Evolutionary conservation across 2,888 invertebrate species (phyloP).

Genomic region (Lobophora halterata): DNA sequence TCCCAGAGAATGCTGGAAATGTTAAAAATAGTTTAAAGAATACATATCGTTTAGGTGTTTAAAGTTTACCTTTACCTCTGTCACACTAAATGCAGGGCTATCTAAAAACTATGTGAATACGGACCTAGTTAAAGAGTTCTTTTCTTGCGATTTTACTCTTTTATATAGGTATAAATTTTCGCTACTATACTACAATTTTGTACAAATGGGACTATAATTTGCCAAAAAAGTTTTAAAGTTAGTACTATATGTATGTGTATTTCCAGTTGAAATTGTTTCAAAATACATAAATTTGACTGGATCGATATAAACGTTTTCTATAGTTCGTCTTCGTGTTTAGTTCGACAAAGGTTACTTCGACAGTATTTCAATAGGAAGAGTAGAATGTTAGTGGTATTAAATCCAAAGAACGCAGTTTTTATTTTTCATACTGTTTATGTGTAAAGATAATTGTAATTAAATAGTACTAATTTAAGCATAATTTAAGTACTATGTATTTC

Average conservation of each 20-base stretch:
- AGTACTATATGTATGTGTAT: no score
- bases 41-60: conserved; percentile 73
- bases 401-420: conserved; percentile 77
- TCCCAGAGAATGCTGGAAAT: conserved; percentile 43
- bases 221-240: no score
- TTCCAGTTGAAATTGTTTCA: no score
- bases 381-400: conserved; percentile 45
- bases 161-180: no score
- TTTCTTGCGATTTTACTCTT: no score
- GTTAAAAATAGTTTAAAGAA: conserved; percentile 53
- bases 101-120: no score
- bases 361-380: conserved; percentile 65
- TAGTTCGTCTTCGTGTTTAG: conserved; percentile 7
- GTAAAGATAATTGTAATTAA: conserved; percentile 55
- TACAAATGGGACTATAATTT: no score
- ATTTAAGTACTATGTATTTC: not conserved
- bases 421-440: conserved; percentile 68
- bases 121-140: no score
- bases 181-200: no score
- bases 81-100: conserved; percentile 5
- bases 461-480: no score
- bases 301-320: no score
- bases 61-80: conserved; percentile 12
- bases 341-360: conserved; percentile 47
- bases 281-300: no score